Percentiles rank a stretch among this genome's conserved stretches.
Conservation (phyloP, 2,888 invertebrate species). For the Acrobasis suavella region DNA sequence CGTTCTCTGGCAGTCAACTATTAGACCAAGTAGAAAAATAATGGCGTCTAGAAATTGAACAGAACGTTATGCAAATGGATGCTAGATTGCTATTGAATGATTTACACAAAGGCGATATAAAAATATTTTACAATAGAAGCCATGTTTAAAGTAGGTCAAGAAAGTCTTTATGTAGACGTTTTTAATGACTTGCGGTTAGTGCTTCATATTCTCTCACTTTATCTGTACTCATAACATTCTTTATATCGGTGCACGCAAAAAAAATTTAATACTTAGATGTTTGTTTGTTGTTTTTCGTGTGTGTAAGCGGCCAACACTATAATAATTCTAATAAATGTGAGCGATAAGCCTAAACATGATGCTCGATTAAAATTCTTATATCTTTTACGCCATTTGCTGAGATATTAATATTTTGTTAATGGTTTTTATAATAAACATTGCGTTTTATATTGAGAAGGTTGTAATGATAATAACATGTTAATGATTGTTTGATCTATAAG, state of each 20-base stretch:
- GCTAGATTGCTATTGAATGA: background rate
- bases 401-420: too few relatives aligned
- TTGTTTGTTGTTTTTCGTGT: too few relatives aligned
- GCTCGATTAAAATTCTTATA: too few relatives aligned
- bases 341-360: too few relatives aligned
- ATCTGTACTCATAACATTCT: background rate
- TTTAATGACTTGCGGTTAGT: background rate
- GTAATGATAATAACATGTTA: background rate
- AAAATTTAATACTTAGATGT: too few relatives aligned
- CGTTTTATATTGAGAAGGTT: too few relatives aligned
- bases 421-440: too few relatives aligned
- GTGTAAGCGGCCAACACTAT: too few relatives aligned
- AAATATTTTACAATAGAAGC: background rate
- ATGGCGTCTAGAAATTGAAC: background rate
- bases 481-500: background rate
- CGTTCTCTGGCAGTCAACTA: too few relatives aligned
- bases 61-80: background rate
- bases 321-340: too few relatives aligned
- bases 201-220: background rate
- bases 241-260: background rate
- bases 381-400: too few relatives aligned
- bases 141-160: background rate
- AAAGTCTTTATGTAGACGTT: background rate
- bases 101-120: background rate
- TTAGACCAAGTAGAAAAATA: too few relatives aligned